Percentiles rank a stretch among this genome's conserved stretches.
Conservation (phyloP, 2,113 vertebrate genomes). For the Holacanthus passer region DNA sequence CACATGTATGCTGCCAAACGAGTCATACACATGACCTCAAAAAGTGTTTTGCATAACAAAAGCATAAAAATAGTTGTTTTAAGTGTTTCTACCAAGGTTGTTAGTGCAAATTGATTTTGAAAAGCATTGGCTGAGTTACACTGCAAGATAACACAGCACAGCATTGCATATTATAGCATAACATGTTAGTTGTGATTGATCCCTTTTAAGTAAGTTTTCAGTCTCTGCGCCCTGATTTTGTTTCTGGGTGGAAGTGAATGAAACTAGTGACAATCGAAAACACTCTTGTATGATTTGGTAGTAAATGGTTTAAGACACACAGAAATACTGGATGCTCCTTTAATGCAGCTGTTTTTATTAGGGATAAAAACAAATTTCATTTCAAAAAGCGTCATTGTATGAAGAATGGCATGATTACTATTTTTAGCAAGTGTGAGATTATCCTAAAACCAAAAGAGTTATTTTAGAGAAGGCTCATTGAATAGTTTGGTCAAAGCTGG, state of each 20-base stretch:
- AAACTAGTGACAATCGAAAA: background rate
- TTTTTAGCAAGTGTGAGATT: constrained; percentile 11
- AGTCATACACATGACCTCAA: too few species aligned
- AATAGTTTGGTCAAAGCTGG: constrained; percentile 7
- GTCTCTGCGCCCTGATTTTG: background rate
- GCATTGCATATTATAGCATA: background rate
- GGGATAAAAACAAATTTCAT: background rate
- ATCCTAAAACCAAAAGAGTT: background rate
- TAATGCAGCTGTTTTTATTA: background rate
- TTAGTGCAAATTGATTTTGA: background rate
- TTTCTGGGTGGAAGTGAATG: background rate
- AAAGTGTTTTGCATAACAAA: background rate
- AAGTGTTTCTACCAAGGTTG: background rate
- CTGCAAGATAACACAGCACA: background rate
- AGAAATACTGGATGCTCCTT: background rate
- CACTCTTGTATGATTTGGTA: background rate
- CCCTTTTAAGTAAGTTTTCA: background rate
- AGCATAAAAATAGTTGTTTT: background rate
- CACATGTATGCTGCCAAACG: background rate
- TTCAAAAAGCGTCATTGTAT: background rate
- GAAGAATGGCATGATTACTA: background rate
- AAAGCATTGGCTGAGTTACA: background rate
- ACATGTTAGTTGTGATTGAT: background rate
- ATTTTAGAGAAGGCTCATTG: constrained; percentile 13
- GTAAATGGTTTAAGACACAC: background rate